These are phyloP conservation scores for Bubo blakistoni DNA, from an alignment of 2,113 vertebrate species.

Conservation along the genomic window DNA sequence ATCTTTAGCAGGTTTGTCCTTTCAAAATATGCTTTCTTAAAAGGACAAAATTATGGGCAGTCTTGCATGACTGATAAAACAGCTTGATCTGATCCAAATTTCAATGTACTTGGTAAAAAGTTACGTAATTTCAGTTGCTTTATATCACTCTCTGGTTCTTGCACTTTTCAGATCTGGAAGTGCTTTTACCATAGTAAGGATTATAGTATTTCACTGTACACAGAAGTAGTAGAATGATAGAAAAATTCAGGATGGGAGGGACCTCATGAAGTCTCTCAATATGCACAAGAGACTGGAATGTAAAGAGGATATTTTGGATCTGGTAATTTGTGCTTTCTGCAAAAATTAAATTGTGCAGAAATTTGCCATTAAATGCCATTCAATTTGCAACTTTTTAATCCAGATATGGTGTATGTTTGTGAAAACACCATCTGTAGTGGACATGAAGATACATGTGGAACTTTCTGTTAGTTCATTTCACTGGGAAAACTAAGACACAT, in stretches of 20 bases:
- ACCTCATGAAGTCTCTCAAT: neutral
- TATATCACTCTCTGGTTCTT: neutral
- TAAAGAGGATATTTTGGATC: slow-evolving; percentile 74
- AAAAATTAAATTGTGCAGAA: neutral
- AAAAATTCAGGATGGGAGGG: neutral
- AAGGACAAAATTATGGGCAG: slow-evolving; percentile 13
- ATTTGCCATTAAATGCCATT: slow-evolving; percentile 49
- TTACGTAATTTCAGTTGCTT: neutral
- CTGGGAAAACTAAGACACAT: neutral
- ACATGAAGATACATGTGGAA: slow-evolving; percentile 72
- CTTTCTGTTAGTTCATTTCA: slow-evolving; percentile 72
- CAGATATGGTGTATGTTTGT: neutral
- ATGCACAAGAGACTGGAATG: neutral
- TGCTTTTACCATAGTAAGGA: neutral
- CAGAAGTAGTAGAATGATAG: neutral
- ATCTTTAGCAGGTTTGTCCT: neutral
- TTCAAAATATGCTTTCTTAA: neutral
- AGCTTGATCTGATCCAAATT: neutral
- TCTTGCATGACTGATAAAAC: neutral
- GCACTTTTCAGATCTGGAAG: neutral
- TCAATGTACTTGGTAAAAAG: neutral
- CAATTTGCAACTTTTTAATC: slow-evolving; percentile 50
- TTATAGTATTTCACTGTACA: neutral
- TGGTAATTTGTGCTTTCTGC: slow-evolving; percentile 73
- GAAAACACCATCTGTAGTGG: slow-evolving; percentile 52